Evolutionary conservation across 1,140 invertebrate species (phyloP).

Genomic region (Globodera ellingtonae): DNA sequence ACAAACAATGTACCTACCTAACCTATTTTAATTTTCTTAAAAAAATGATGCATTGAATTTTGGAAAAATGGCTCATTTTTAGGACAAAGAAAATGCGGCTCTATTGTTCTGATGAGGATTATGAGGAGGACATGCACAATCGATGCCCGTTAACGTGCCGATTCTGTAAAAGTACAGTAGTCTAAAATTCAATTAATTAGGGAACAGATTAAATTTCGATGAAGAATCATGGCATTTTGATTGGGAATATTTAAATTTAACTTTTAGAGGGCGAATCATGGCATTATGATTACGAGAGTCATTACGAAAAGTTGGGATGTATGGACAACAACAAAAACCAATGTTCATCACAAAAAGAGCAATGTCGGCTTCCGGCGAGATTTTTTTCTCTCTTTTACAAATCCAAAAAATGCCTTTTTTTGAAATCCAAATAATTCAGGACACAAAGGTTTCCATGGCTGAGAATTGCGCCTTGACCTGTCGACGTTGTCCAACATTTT

Average conservation of each 20-base stretch:
- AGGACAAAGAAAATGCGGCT: conserved; percentile 2
- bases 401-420: too few species aligned
- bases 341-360: not conserved
- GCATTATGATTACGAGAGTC: not conserved
- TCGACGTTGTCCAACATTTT: conserved; percentile 1
- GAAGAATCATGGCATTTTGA: not conserved
- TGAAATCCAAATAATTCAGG: not conserved
- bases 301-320: not conserved
- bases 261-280: not conserved
- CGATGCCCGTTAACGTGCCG: conserved; percentile 2
- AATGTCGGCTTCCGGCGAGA: not conserved
- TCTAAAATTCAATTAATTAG: not conserved
- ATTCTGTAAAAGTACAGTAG: not conserved
- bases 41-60: not conserved
- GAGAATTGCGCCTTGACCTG: conserved; percentile 6
- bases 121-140: conserved; percentile 4
- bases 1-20: not conserved
- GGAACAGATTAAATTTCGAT: not conserved
- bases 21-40: not conserved
- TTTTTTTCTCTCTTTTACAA: not conserved
- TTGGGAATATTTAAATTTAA: not conserved
- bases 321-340: not conserved
- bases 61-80: not conserved
- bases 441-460: not conserved
- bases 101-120: conserved; percentile 3